Evolutionary conservation across 1,140 invertebrate genomes (phyloP), one percentile per base, ranked within the genome.

Genomic region (Daktulosphaira vitifoliae): DNA sequence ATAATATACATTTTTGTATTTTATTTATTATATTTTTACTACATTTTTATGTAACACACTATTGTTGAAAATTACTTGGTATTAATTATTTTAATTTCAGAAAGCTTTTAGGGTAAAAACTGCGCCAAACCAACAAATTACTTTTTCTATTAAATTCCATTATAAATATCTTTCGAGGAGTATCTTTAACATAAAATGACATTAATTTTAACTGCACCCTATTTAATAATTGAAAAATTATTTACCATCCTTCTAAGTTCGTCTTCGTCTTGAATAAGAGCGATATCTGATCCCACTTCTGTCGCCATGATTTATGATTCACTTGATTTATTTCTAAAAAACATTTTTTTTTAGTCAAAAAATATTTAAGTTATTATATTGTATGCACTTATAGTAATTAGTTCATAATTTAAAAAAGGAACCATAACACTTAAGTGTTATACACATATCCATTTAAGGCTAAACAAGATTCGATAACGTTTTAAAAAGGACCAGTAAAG

Each of bases 161-260:
- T n/a, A n/a, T n/a, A n/a, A n/a, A n/a, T n/a, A n/a, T n/a, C n/a
- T n/a, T n/a, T n/a, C n/a, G n/a, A n/a, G n/a, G n/a, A n/a, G n/a
- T n/a, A n/a, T n/a, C n/a, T n/a, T n/a, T n/a, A n/a, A n/a, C n/a
- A n/a, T n/a, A n/a, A n/a, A n/a, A n/a, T n/a, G n/a, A n/a, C n/a
- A n/a, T n/a, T n/a, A n/a, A n/a, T n/a, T n/a, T n/a, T n/a, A n/a
- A n/a, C n/a, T n/a, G n/a, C n/a, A n/a, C n/a, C n/a, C n/a, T n/a
- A n/a, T n/a, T 7, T 50, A 16, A 48, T 23, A 5, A 0, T 23
- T 16, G 26, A 5, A 13, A 29, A 38, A 42, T 29, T 23, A 23
- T 78, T 81, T 74, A 86, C 85, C 85, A 87, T 85, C 74, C 82
- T 79, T 3, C 84, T 78, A 59, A 87, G 76, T 68, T 84, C 72